Conservation (phyloP, 2,797 vertebrate genomes). For the Clangula hyemalis region DNA sequence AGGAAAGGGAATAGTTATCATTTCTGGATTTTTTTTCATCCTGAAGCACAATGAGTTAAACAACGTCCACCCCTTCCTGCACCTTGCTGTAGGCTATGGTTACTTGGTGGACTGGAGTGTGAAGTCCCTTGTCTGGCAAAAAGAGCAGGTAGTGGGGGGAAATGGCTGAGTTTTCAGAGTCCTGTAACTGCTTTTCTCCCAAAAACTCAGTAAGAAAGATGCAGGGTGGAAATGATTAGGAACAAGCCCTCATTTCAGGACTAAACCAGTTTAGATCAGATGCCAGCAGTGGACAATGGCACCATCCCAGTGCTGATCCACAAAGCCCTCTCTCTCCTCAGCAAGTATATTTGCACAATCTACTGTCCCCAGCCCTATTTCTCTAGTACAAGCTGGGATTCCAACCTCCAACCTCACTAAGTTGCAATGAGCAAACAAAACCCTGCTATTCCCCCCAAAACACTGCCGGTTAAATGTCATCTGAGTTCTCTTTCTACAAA, state of each 20-base stretch:
- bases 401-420: background rate
- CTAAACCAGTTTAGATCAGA: background rate
- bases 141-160: background rate
- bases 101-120: background rate
- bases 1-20: background rate
- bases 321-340: background rate
- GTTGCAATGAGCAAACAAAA: conserved; percentile 31
- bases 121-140: background rate
- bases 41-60: background rate
- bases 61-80: background rate
- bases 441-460: conserved; percentile 11
- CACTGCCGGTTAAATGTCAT: conserved; percentile 8
- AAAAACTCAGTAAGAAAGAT: background rate
- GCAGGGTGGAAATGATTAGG: background rate
- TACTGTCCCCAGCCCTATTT: background rate
- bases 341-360: background rate
- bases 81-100: background rate
- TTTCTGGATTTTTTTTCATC: background rate
- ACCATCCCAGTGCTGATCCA: background rate
- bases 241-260: conserved; percentile 6
- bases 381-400: background rate
- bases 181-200: background rate
- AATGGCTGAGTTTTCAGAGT: background rate
- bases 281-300: background rate
- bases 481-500: conserved; percentile 54